These are phyloP conservation scores for Heteropelma amictum DNA, from an alignment of 2,888 invertebrate species.

Conservation along the genomic window DNA sequence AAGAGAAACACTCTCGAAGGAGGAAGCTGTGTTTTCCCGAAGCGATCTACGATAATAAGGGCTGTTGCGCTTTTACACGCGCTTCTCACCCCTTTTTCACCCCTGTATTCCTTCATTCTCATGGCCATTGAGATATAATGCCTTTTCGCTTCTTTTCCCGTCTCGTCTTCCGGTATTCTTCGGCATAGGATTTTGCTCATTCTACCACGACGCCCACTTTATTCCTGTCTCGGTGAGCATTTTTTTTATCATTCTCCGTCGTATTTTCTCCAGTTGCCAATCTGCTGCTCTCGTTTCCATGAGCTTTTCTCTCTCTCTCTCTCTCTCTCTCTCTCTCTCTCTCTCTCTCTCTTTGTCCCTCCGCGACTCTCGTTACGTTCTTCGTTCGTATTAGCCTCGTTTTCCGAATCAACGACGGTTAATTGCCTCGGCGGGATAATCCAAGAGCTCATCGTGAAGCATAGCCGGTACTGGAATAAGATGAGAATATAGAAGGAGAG, in stretches of 20 bases:
- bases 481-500: conserved; percentile 15
- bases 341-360: background rate
- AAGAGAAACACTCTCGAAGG: background rate
- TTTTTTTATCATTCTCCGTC: background rate
- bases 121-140: background rate
- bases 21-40: background rate
- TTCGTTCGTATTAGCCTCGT: conserved; percentile 56
- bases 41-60: conserved; percentile 15
- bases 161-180: background rate
- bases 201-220: background rate
- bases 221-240: background rate
- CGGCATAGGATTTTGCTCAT: background rate
- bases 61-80: conserved; percentile 15
- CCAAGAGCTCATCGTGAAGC: conserved; percentile 51
- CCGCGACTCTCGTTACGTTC: conserved; percentile 18
- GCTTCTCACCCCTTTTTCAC: background rate
- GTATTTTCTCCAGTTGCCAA: background rate
- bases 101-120: background rate
- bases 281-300: background rate
- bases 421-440: conserved; percentile 60
- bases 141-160: conserved; percentile 5
- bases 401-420: conserved; percentile 62
- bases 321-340: background rate
- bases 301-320: background rate
- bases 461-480: conserved; percentile 6